These are phyloP conservation scores for Cheilosia vernalis DNA, from an alignment of 2,888 invertebrate genomes.

Conservation along the genomic window DNA sequence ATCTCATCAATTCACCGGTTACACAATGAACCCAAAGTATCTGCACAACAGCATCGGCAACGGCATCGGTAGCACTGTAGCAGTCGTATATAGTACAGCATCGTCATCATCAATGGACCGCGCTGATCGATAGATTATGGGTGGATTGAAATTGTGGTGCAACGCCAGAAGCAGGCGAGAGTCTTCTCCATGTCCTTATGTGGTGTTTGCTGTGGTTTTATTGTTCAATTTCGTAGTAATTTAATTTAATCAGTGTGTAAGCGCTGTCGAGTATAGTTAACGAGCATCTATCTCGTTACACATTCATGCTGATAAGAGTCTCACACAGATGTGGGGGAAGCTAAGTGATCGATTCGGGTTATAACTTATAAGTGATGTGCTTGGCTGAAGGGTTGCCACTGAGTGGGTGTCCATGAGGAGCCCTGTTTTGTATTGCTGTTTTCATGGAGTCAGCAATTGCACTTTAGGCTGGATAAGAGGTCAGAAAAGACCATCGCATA, in stretches of 20 bases:
- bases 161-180: constrained; percentile 3
- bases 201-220: constrained; percentile 39
- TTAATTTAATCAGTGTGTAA: constrained; percentile 59
- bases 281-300: constrained; percentile 42
- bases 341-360: constrained; percentile 18
- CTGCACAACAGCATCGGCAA: constrained; percentile 54
- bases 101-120: constrained; percentile 55
- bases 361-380: background rate
- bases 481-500: too few species aligned
- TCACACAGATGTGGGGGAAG: constrained; percentile 2
- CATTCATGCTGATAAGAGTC: constrained; percentile 39
- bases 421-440: background rate
- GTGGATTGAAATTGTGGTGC: constrained; percentile 56
- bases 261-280: constrained; percentile 38
- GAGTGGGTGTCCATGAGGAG: background rate
- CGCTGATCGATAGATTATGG: constrained; percentile 68
- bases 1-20: constrained; percentile 69
- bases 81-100: background rate
- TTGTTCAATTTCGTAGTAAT: constrained; percentile 56
- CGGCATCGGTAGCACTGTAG: constrained; percentile 3
- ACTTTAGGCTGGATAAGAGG: too few species aligned
- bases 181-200: constrained; percentile 23
- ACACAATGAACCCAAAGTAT: constrained; percentile 68
- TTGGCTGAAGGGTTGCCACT: constrained; percentile 8
- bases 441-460: too few species aligned